Evolutionary conservation across 2,888 invertebrate genomes (phyloP), one percentile per base, ranked within the genome.

Genomic region (Drosophila macrospina): DNA sequence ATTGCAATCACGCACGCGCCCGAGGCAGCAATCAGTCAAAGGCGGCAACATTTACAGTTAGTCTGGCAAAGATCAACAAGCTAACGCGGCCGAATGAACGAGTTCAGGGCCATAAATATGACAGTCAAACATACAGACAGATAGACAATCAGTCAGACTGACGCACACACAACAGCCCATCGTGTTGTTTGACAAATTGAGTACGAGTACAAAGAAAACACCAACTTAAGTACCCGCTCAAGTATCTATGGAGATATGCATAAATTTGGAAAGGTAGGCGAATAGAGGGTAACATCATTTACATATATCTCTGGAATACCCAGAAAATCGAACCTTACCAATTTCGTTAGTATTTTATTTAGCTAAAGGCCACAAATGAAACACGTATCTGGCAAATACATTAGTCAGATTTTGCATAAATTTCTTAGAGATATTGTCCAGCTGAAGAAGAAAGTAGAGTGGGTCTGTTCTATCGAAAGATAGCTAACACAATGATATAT

Each of bases 21-120:
- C 20, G 52, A 42, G 64, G 76, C 73, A 67, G 65, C 83, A 86
- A 86, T 82, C 77, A 74, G 65, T 80, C 84, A 82, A 64, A 54
- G 66, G 66, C 51, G 74, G 57, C 77, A 59, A 30, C 64, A 41
- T 65, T 75, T 54, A 71, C 74, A 71, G 62, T 59, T 76, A 77
- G 60, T 50, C 59, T 10, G 50, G 50, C 59, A 60, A 45, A 63
- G 66, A 76, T 71, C 72, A 71, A 60, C 51, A 62, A 55, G 66
- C 37, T 50, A 36, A 47, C 47, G 5, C 52, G 51, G 45, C 52
- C 24, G 24, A 13, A 30, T 36, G 10, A 15, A 34, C 45, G 34
- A 50, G 54, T 57, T 52, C 30, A 56, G 36, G 52, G 30, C 66
- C 50, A 56, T 48, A 78, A 75, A 66, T 63, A 68, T 66, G 82